Conservation (phyloP, 2,888 invertebrate genomes). For the Drosophila trichaetosa region DNA sequence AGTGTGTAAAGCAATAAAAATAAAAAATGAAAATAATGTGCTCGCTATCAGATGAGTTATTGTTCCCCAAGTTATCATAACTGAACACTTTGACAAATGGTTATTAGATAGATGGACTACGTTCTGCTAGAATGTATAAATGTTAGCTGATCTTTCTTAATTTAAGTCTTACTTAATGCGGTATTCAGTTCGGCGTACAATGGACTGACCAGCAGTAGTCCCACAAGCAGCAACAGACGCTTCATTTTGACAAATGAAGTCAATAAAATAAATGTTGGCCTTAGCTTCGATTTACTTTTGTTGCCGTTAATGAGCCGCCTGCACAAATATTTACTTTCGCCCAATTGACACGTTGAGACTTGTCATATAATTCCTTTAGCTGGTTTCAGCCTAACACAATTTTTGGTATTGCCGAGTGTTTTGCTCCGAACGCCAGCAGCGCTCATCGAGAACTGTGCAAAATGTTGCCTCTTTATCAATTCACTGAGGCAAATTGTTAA, state of each 20-base stretch:
- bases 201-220: slow-evolving; percentile 7
- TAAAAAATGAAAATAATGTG: no score
- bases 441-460: slow-evolving; percentile 57
- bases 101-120: background rate
- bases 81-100: background rate
- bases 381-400: background rate
- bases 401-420: background rate
- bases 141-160: background rate
- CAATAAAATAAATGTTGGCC: background rate
- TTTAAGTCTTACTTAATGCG: slow-evolving; percentile 37
- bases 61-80: background rate
- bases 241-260: slow-evolving; percentile 35
- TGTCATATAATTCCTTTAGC: background rate
- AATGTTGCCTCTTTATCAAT: slow-evolving; percentile 2
- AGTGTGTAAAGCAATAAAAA: background rate
- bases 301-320: slow-evolving; percentile 46
- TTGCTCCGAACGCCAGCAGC: slow-evolving; percentile 26
- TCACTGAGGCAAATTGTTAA: slow-evolving; percentile 28
- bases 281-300: slow-evolving; percentile 25
- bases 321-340: slow-evolving; percentile 61
- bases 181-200: slow-evolving; percentile 28
- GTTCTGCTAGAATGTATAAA: background rate
- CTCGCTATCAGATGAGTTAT: background rate
- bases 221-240: slow-evolving; percentile 17
- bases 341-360: slow-evolving; percentile 35